Percentiles rank a stretch among this genome's conserved stretches.
Evolutionary conservation across 2,888 invertebrate species (phyloP).

Genomic region (Drosophila eohydei): DNA sequence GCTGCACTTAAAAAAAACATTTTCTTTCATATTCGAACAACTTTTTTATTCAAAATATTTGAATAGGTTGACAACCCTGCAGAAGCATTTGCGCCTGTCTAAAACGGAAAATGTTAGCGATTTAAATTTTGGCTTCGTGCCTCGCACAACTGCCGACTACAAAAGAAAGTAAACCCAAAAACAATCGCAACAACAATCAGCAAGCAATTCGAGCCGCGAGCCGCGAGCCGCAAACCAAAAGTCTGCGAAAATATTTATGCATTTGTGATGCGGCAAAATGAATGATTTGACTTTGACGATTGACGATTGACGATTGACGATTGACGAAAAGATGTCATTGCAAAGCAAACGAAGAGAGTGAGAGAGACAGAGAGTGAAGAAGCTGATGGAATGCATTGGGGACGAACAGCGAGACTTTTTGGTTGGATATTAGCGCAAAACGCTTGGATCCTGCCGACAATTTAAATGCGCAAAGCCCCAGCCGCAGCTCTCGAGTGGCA

Average conservation of each 20-base stretch:
- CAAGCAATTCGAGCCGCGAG: slow-evolving; percentile 68
- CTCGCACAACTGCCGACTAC: slow-evolving; percentile 14
- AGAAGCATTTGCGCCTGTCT: slow-evolving; percentile 37
- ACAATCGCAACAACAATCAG: slow-evolving; percentile 75
- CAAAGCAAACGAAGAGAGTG: slow-evolving; percentile 32
- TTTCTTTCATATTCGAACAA: not conserved
- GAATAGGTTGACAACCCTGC: slow-evolving; percentile 41
- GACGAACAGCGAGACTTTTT: slow-evolving; percentile 61
- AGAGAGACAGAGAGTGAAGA: slow-evolving; percentile 18
- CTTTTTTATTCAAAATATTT: not conserved
- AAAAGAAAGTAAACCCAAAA: slow-evolving; percentile 18
- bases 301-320: slow-evolving; percentile 22
- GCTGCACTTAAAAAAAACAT: too few species aligned
- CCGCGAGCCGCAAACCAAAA: slow-evolving; percentile 37
- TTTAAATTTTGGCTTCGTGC: slow-evolving; percentile 60
- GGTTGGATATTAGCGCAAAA: slow-evolving; percentile 79
- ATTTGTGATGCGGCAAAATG: slow-evolving; percentile 83
- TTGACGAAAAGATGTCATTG: slow-evolving; percentile 81
- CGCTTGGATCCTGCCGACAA: slow-evolving; percentile 81
- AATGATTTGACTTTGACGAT: slow-evolving; percentile 84
- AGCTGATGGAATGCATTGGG: slow-evolving; percentile 65
- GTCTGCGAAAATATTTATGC: slow-evolving; percentile 74
- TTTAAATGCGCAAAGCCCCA: slow-evolving; percentile 67
- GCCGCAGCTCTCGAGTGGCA: slow-evolving; percentile 62
- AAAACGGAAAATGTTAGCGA: slow-evolving; percentile 38